Conservation (phyloP, 1,140 invertebrate species). For the Saccostrea cuccullata region DNA sequence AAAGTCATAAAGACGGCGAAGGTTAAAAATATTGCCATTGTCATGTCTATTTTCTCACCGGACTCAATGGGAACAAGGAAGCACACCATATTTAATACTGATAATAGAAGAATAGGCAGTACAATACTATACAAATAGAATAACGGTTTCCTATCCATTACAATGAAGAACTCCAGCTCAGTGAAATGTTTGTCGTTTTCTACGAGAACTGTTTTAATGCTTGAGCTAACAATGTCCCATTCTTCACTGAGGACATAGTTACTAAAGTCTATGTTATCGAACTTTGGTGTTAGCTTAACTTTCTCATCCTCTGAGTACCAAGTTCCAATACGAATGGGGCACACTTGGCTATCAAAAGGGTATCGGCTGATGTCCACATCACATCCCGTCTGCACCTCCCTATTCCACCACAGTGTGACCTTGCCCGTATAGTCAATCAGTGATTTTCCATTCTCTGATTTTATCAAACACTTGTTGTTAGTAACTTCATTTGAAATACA, state of each 20-base stretch:
- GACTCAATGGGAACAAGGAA: constrained; percentile 55
- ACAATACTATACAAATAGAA: constrained; percentile 50
- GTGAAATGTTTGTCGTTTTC: constrained; percentile 24
- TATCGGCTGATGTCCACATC: constrained; percentile 33
- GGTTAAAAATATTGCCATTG: constrained; percentile 55
- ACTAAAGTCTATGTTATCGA: background rate
- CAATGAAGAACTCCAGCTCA: constrained; percentile 37
- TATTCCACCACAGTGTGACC: background rate
- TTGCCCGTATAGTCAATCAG: constrained; percentile 4
- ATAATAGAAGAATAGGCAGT: constrained; percentile 50
- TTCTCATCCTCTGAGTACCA: constrained; percentile 44
- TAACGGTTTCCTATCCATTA: constrained; percentile 44
- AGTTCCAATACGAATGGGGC: constrained; percentile 40
- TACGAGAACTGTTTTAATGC: background rate
- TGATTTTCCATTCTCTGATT: background rate
- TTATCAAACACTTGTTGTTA: constrained; percentile 25
- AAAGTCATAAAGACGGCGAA: constrained; percentile 57
- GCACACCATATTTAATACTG: constrained; percentile 51
- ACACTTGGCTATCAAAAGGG: constrained; percentile 45
- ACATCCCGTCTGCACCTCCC: background rate
- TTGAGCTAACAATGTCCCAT: constrained; percentile 29
- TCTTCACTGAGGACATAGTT: constrained; percentile 38
- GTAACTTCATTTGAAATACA: constrained; percentile 34
- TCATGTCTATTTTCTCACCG: constrained; percentile 56
- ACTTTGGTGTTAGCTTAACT: background rate